phyloP scores from a whole-genome alignment of 2,888 invertebrate species.

The Steinernema hermaphroditum region DNA sequence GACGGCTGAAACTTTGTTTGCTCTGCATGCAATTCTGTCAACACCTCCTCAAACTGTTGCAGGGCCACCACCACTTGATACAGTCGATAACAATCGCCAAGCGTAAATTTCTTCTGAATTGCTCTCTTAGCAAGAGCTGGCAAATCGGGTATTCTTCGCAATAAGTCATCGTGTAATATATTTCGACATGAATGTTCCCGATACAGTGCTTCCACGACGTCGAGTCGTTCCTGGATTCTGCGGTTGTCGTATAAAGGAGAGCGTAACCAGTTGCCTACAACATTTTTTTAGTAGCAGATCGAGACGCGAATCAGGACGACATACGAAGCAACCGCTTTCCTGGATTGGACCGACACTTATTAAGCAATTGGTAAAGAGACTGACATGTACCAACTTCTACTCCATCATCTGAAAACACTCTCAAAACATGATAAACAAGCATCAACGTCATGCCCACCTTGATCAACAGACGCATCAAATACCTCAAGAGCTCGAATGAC shows the following conservation, averaged over 20 bases:
- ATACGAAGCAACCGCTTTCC: constrained; percentile 57
- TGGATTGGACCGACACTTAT: constrained; percentile 59
- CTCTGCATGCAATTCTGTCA: constrained; percentile 39
- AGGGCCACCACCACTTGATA: constrained; percentile 41
- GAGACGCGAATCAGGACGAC: constrained; percentile 3
- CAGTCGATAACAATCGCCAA: constrained; percentile 45
- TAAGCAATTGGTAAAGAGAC: constrained; percentile 57
- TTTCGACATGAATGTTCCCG: constrained; percentile 41
- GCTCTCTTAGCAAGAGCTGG: constrained; percentile 46
- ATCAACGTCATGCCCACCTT: neutral
- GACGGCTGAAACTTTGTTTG: constrained; percentile 35
- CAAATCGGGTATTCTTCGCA: constrained; percentile 57
- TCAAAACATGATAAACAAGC: neutral
- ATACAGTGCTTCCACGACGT: constrained; percentile 56
- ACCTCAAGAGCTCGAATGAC: constrained; percentile 30
- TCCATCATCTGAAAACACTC: neutral
- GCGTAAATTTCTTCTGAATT: constrained; percentile 40
- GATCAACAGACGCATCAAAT: neutral
- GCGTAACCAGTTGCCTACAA: constrained; percentile 61
- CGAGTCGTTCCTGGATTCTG: constrained; percentile 53
- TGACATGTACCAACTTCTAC: constrained; percentile 12
- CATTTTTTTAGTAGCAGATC: neutral
- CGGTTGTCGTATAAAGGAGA: constrained; percentile 56
- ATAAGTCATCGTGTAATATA: constrained; percentile 45
- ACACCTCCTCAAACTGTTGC: constrained; percentile 36